Percentiles rank a stretch among this genome's conserved stretches.
Evolutionary conservation across 2,888 invertebrate species (phyloP).

Genomic region (Ichneumoninae sp.): DNA sequence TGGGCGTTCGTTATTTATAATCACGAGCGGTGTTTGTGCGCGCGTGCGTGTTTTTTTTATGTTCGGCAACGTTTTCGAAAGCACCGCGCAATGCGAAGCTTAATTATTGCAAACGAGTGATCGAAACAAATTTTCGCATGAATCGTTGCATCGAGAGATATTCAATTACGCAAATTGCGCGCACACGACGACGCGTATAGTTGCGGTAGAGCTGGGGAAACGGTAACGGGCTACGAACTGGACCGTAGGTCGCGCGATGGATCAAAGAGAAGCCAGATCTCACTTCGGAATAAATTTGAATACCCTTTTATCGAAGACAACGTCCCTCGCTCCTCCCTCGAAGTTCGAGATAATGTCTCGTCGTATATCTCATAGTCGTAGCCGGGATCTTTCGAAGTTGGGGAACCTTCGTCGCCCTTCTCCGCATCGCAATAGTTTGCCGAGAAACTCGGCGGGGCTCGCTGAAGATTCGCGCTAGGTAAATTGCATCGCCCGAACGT

Average conservation of each 20-base stretch:
- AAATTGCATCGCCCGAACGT: constrained; percentile 32
- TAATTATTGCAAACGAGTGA: not conserved
- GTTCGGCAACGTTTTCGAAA: not conserved
- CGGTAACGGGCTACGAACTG: not conserved
- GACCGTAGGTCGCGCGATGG: not conserved
- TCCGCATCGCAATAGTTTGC: not conserved
- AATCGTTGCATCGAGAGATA: not conserved
- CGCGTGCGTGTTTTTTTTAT: not conserved
- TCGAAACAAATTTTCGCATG: not conserved
- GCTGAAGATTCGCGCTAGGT: constrained; percentile 15
- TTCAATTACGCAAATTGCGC: not conserved
- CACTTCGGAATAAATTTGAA: constrained; percentile 25
- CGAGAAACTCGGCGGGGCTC: constrained; percentile 5
- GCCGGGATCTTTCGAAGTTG: constrained; percentile 7
- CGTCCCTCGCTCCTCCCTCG: not conserved
- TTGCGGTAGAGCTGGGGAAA: not conserved
- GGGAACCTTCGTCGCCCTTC: not conserved
- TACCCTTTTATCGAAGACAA: constrained; percentile 1
- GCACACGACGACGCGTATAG: not conserved
- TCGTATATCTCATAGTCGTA: constrained; percentile 4
- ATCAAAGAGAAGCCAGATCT: constrained; percentile 13
- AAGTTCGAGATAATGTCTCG: constrained; percentile 10
- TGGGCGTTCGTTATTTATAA: not conserved
- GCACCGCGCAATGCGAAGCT: not conserved
- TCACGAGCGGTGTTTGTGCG: not conserved